Percentiles rank a stretch among this genome's conserved stretches.
Evolutionary conservation across 2,113 vertebrate species (phyloP).

Genomic region (Pedionomus torquatus): DNA sequence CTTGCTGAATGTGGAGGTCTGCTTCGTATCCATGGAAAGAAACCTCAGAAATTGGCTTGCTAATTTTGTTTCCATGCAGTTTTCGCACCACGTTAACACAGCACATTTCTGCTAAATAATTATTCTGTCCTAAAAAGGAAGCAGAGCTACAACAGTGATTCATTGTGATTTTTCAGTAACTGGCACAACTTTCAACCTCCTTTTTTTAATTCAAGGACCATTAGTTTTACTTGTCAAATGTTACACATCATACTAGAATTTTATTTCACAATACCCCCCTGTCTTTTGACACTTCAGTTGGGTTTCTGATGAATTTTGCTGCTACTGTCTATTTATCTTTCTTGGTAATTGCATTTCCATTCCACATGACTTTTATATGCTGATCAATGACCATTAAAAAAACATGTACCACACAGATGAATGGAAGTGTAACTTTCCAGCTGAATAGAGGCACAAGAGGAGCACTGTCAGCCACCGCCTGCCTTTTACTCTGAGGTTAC

Average conservation of each 20-base stretch:
- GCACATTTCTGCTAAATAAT: not conserved
- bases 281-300: not conserved
- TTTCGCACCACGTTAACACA: not conserved
- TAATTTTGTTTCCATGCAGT: not conserved
- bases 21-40: not conserved
- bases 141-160: not conserved
- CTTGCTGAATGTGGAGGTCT: not conserved
- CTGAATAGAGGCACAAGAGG: not conserved
- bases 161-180: not conserved
- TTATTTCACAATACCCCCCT: not conserved
- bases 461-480: not conserved
- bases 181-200: not conserved
- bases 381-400: not conserved
- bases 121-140: not conserved
- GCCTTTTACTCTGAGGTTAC: not conserved
- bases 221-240: not conserved
- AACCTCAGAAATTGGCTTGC: not conserved
- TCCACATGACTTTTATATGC: not conserved
- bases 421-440: slow-evolving; percentile 4
- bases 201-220: not conserved
- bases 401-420: not conserved
- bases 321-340: slow-evolving; percentile 6
- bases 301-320: not conserved
- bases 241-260: not conserved
- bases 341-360: slow-evolving; percentile 15